Evolutionary conservation across 1,140 invertebrate species (phyloP).

Genomic region (Aethina tumida): DNA sequence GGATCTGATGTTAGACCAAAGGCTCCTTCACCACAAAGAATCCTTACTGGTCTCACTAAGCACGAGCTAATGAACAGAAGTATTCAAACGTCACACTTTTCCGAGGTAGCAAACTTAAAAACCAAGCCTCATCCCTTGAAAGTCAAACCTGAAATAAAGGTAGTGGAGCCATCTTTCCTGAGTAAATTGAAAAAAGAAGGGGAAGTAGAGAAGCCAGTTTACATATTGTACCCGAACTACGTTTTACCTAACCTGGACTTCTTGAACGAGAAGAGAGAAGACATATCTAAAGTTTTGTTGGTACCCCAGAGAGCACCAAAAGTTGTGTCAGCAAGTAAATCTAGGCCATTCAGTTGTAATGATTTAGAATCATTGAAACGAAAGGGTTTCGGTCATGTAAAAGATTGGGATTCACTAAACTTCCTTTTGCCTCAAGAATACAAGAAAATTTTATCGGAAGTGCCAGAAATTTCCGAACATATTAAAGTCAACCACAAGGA

Average conservation of each 20-base stretch:
- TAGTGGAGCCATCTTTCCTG: conserved; percentile 54
- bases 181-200: conserved; percentile 51
- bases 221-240: conserved; percentile 87
- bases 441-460: conserved; percentile 58
- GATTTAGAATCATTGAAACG: conserved; percentile 72
- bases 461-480: conserved; percentile 60
- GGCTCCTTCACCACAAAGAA: conserved; percentile 34
- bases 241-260: conserved; percentile 82
- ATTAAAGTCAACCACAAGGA: conserved; percentile 43
- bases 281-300: conserved; percentile 41
- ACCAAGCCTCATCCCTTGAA: conserved; percentile 18
- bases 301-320: conserved; percentile 31
- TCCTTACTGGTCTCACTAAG: conserved; percentile 6
- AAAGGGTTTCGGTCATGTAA: conserved; percentile 70
- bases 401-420: conserved; percentile 85
- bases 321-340: conserved; percentile 25
- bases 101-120: conserved; percentile 32
- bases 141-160: conserved; percentile 36
- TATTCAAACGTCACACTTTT: conserved; percentile 55
- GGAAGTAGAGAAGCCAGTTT: conserved; percentile 63
- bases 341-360: conserved; percentile 71
- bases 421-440: conserved; percentile 77
- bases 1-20: conserved; percentile 28
- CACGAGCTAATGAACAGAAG: conserved; percentile 53
- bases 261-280: conserved; percentile 53